A percentile compares a stretch with the other conserved stretches of the same genome.
Evolutionary conservation across 2,888 invertebrate genomes (phyloP).

Genomic region (Tenthredo mesomela): DNA sequence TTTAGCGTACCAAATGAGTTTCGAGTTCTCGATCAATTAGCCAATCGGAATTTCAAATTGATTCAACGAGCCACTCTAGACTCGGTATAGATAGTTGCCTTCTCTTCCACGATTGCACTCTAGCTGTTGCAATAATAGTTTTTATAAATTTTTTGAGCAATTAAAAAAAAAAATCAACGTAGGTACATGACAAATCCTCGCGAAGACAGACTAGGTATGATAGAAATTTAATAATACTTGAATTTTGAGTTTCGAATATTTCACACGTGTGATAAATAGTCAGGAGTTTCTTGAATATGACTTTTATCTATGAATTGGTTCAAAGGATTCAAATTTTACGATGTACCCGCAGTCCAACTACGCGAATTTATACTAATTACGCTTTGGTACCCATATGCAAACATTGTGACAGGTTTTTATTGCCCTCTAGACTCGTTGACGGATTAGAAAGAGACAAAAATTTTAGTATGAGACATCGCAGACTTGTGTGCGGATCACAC

Average conservation of each 20-base stretch:
- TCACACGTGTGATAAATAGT: background rate
- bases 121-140: background rate
- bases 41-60: conserved; percentile 23
- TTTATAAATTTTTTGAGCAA: background rate
- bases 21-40: conserved; percentile 38
- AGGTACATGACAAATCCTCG: background rate
- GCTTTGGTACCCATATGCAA: background rate
- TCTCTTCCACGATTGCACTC: background rate
- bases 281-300: background rate
- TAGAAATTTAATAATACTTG: background rate
- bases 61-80: conserved; percentile 6
- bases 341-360: background rate
- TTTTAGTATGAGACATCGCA: background rate
- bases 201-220: background rate
- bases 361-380: background rate
- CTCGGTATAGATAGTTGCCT: background rate
- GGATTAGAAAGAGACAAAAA: background rate
- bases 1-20: conserved; percentile 40
- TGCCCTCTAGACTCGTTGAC: background rate
- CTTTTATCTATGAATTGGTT: background rate
- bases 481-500: background rate
- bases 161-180: no score
- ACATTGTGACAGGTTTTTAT: conserved; percentile 6
- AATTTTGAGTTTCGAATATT: background rate
- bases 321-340: background rate